Evolutionary conservation across 2,797 vertebrate species (phyloP).

Genomic region (Platyrinchus mystaceus): DNA sequence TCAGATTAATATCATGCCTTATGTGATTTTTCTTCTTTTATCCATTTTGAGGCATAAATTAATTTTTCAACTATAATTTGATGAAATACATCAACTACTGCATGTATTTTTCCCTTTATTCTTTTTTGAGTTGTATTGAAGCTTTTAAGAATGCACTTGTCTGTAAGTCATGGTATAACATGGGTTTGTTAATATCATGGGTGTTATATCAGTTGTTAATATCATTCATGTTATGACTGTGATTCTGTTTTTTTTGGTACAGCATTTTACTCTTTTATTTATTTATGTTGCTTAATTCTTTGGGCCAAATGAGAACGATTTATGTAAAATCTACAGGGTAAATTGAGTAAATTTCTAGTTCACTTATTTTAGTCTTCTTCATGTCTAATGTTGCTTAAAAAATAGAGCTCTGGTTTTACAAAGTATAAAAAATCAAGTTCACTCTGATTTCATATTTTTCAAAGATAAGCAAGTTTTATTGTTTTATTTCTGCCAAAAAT

Average conservation of each 20-base stretch:
- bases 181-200: not conserved
- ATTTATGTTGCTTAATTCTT: not conserved
- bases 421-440: not conserved
- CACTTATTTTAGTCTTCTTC: not conserved
- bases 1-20: not conserved
- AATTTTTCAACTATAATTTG: not conserved
- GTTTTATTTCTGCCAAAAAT: conserved; percentile 30
- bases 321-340: not conserved
- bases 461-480: conserved; percentile 49
- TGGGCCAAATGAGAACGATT: not conserved
- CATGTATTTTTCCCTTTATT: not conserved
- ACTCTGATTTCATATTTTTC: conserved; percentile 8
- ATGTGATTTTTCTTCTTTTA: not conserved
- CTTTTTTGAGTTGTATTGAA: not conserved
- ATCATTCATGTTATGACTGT: not conserved
- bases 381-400: not conserved
- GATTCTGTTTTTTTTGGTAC: not conserved
- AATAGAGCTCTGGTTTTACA: not conserved
- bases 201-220: no score
- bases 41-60: not conserved
- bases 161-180: not conserved
- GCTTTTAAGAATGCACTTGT: not conserved
- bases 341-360: not conserved
- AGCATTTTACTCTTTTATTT: not conserved
- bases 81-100: not conserved